These are phyloP conservation scores for Volucella inflata DNA, from an alignment of 2,888 invertebrate species.

Conservation along the genomic window DNA sequence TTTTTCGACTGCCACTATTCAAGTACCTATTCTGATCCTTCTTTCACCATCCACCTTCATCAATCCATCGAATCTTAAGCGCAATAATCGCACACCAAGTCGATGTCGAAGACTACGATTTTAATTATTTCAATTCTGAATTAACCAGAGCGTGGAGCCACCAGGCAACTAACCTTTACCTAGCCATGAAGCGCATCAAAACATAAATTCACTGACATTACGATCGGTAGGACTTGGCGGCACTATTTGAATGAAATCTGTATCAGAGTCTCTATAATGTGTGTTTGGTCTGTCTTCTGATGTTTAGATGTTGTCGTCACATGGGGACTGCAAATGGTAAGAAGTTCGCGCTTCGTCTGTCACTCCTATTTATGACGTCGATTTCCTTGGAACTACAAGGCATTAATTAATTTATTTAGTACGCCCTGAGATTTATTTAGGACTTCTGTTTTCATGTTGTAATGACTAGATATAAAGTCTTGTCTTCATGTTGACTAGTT, in stretches of 20 bases:
- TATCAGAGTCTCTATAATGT: conserved; percentile 21
- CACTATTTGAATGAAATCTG: conserved; percentile 38
- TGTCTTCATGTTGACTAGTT: conserved; percentile 52
- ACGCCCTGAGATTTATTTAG: conserved; percentile 27
- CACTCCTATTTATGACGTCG: conserved; percentile 32
- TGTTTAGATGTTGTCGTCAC: conserved; percentile 10
- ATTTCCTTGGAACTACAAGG: conserved; percentile 48
- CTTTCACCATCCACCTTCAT: too few relatives aligned
- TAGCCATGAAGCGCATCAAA: conserved; percentile 3
- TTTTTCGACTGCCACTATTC: too few relatives aligned
- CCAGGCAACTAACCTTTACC: background rate
- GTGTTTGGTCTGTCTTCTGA: conserved; percentile 6
- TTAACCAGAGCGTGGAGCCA: conserved; percentile 28
- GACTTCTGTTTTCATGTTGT: conserved; percentile 46
- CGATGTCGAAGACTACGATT: conserved; percentile 2
- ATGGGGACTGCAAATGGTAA: conserved; percentile 26
- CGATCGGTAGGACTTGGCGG: conserved; percentile 30
- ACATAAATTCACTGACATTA: conserved; percentile 53
- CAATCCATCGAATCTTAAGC: too few relatives aligned
- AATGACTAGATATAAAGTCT: conserved; percentile 47
- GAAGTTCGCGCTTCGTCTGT: conserved; percentile 51
- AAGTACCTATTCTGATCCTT: too few relatives aligned
- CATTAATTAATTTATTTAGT: conserved; percentile 61
- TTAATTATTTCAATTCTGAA: conserved; percentile 44
- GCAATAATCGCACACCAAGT: too few relatives aligned